Percentiles rank a stretch among this genome's conserved stretches.
Evolutionary conservation across 1,140 invertebrate genomes (phyloP).

Genomic region (Arion vulgaris): DNA sequence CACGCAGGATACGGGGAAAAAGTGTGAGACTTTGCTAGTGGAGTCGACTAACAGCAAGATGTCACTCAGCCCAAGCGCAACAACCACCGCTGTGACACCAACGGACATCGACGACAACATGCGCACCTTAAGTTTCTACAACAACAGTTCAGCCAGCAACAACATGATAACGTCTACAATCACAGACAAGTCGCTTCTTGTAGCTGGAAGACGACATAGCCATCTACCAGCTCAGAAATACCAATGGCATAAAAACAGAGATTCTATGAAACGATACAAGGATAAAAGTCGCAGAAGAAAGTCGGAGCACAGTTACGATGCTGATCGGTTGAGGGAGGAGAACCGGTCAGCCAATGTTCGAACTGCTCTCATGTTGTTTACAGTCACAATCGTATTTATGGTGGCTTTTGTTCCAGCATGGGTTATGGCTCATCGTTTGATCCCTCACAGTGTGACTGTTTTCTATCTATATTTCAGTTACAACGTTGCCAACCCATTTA

Average conservation of each 20-base stretch:
- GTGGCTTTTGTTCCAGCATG: slow-evolving; percentile 64
- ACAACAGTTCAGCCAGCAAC: slow-evolving; percentile 5
- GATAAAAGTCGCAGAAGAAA: neutral
- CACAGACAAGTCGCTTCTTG: neutral
- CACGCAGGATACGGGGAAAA: neutral
- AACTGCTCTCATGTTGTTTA: slow-evolving; percentile 65
- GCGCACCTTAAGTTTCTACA: slow-evolving; percentile 17
- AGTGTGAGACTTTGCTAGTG: neutral
- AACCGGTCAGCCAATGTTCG: slow-evolving; percentile 59
- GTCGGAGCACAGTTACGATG: slow-evolving; percentile 40
- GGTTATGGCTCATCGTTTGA: slow-evolving; percentile 57
- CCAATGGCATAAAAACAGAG: slow-evolving; percentile 28
- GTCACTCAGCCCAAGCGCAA: neutral
- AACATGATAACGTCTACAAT: slow-evolving; percentile 3
- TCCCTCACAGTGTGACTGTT: slow-evolving; percentile 50
- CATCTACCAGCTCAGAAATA: slow-evolving; percentile 11
- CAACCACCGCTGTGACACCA: neutral
- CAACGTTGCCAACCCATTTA: slow-evolving; percentile 68
- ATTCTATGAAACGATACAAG: slow-evolving; percentile 29
- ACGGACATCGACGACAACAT: slow-evolving; percentile 27
- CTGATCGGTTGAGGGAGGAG: slow-evolving; percentile 47
- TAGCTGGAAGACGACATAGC: neutral
- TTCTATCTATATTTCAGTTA: slow-evolving; percentile 69
- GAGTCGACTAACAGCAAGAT: neutral
- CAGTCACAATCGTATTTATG: slow-evolving; percentile 63